These are phyloP conservation scores for Muscicapa striata DNA, from an alignment of 2,797 vertebrate genomes.

Conservation along the genomic window DNA sequence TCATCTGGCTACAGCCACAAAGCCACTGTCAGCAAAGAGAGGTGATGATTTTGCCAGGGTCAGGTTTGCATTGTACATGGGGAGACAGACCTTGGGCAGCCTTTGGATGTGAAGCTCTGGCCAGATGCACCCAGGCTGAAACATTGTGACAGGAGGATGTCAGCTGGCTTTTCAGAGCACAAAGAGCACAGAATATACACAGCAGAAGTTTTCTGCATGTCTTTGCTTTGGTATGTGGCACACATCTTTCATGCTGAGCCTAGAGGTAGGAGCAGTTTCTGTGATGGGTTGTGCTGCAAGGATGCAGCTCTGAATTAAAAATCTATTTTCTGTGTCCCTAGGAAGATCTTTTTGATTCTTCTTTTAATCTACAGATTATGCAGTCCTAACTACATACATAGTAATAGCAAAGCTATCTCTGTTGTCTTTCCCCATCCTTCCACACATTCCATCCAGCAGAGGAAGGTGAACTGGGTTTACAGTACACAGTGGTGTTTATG, in stretches of 20 bases:
- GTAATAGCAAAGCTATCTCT: not conserved
- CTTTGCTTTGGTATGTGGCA: not conserved
- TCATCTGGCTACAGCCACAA: not conserved
- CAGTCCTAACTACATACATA: not conserved
- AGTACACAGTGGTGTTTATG: not conserved
- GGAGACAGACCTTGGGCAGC: not conserved
- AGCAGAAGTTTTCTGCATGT: not conserved
- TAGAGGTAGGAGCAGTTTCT: not conserved
- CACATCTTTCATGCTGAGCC: rapidly evolving
- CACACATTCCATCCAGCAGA: not conserved
- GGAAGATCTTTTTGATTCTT: not conserved
- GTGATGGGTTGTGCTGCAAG: not conserved
- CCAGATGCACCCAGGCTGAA: not conserved
- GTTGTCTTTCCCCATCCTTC: not conserved
- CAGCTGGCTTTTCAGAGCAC: not conserved
- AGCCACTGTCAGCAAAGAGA: not conserved
- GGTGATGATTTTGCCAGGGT: not conserved
- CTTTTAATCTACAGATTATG: not conserved
- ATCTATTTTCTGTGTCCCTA: not conserved
- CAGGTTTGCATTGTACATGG: rapidly evolving
- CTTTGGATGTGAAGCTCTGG: not conserved
- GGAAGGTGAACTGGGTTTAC: not conserved
- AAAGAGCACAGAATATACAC: rapidly evolving
- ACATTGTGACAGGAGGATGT: not conserved
- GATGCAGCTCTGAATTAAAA: not conserved